phyloP scores from a whole-genome alignment of 2,888 invertebrate genomes.

The Xanthorhoe designata region DNA sequence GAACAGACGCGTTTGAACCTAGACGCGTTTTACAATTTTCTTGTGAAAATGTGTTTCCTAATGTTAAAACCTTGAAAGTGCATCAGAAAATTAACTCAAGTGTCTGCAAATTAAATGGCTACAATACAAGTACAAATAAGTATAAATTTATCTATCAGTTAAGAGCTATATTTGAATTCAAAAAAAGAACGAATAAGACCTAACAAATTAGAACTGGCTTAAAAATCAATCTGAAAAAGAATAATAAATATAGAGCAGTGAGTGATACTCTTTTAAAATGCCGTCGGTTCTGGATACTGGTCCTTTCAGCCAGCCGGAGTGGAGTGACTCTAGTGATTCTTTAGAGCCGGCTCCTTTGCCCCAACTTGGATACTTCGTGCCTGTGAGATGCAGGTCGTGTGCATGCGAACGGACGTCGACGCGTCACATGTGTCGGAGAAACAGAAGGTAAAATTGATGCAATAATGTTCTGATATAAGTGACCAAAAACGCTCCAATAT shows the following conservation, averaged over 20 bases:
- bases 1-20: constrained; percentile 42
- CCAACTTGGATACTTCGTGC: constrained; percentile 87
- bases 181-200: background rate
- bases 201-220: constrained; percentile 8
- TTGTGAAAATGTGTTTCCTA: constrained; percentile 35
- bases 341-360: constrained; percentile 75
- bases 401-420: constrained; percentile 69
- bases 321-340: constrained; percentile 80
- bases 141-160: too few relatives aligned
- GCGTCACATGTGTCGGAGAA: constrained; percentile 80
- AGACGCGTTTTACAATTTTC: constrained; percentile 42
- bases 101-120: constrained; percentile 14
- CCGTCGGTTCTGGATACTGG: constrained; percentile 72
- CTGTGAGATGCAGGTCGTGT: constrained; percentile 73
- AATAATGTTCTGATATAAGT: background rate
- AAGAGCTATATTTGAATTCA: too few relatives aligned
- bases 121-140: too few relatives aligned
- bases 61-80: constrained; percentile 32
- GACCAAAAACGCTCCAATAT: background rate
- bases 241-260: constrained; percentile 16
- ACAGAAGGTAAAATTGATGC: constrained; percentile 65
- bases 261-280: constrained; percentile 53
- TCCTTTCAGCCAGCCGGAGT: constrained; percentile 78
- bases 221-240: constrained; percentile 15
- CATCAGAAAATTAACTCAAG: constrained; percentile 7